phyloP scores from a whole-genome alignment of 1,140 invertebrate genomes.

The Drosophila saltans region DNA sequence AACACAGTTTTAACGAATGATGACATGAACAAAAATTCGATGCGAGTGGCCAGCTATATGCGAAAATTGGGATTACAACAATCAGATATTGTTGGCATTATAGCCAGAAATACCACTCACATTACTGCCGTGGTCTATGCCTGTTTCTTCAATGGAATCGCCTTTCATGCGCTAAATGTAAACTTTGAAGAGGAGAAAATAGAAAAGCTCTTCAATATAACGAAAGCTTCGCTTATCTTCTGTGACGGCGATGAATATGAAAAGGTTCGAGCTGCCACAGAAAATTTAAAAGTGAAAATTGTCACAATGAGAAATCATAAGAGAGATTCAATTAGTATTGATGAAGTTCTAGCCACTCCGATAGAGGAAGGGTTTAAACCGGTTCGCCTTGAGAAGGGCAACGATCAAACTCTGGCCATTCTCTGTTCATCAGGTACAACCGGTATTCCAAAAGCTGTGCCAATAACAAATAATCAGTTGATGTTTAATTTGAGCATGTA shows the following conservation, averaged over 20 bases:
- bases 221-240: constrained; percentile 40
- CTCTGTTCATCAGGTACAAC: constrained; percentile 88
- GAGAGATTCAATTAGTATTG: constrained; percentile 2
- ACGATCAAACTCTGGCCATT: constrained; percentile 58
- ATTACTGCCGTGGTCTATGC: constrained; percentile 16
- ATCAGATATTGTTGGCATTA: constrained; percentile 19
- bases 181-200: constrained; percentile 22
- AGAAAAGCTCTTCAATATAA: constrained; percentile 30
- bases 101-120: constrained; percentile 20
- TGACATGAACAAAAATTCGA: constrained; percentile 24
- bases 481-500: not conserved
- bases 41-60: constrained; percentile 28
- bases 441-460: constrained; percentile 90
- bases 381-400: constrained; percentile 13
- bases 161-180: constrained; percentile 18
- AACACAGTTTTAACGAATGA: constrained; percentile 19
- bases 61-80: constrained; percentile 13
- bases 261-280: constrained; percentile 6
- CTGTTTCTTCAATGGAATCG: constrained; percentile 23
- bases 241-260: constrained; percentile 45
- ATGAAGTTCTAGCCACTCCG: constrained; percentile 12
- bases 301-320: constrained; percentile 29
- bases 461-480: constrained; percentile 85
- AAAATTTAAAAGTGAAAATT: constrained; percentile 19
- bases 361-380: constrained; percentile 21